Conservation (phyloP, 2,888 invertebrate genomes). For the Caradrina kadenii region DNA sequence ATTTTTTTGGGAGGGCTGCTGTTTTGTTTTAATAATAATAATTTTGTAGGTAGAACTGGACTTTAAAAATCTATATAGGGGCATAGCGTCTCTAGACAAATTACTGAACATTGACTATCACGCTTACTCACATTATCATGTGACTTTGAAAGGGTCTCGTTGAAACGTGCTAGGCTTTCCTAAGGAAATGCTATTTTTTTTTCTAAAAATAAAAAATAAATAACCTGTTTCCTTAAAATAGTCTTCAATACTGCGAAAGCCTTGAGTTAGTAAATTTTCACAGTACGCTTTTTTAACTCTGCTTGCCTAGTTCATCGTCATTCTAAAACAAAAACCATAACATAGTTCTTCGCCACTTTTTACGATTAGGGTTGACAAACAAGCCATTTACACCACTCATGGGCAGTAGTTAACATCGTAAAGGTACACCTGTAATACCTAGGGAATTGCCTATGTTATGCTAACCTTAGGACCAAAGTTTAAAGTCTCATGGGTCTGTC, state of each 20-base stretch:
- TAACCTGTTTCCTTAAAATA: not conserved
- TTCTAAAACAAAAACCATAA: not conserved
- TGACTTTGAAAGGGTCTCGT: not conserved
- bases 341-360: not conserved
- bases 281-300: too few relatives aligned
- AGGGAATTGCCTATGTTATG: not conserved
- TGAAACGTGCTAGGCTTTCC: not conserved
- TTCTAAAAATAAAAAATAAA: not conserved
- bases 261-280: not conserved
- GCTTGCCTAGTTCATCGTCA: not conserved
- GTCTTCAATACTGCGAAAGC: not conserved
- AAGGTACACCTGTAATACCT: not conserved
- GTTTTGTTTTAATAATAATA: not conserved
- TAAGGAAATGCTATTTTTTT: not conserved
- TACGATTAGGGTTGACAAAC: not conserved
- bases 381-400: not conserved
- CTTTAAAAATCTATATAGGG: not conserved
- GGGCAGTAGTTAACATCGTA: not conserved
- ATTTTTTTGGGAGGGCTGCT: not conserved
- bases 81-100: not conserved
- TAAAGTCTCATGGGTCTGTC: not conserved
- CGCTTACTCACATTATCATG: not conserved
- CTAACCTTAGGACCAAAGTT: conserved; percentile 1
- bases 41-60: not conserved
- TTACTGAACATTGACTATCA: not conserved